These are phyloP conservation scores for Rousettus leschenaultii DNA, from an alignment of 2,113 vertebrate genomes.

Conservation along the genomic window DNA sequence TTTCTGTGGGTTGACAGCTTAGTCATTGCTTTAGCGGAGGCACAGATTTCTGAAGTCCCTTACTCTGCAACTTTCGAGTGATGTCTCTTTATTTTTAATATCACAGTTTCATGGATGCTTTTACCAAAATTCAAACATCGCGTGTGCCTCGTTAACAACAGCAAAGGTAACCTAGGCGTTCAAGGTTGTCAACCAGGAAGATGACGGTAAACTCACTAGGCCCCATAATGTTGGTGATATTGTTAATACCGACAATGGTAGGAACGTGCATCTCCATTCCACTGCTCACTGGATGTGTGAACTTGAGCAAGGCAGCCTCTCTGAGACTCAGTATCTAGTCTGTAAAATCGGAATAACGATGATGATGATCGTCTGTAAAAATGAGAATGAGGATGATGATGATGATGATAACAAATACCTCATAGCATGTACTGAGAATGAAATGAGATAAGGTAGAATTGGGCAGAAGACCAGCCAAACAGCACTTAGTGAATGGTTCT, in stretches of 20 bases:
- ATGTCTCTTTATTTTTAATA: conserved; percentile 9
- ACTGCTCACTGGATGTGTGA: neutral
- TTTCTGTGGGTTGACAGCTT: conserved; percentile 22
- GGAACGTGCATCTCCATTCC: neutral
- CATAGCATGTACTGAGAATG: neutral
- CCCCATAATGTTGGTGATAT: neutral
- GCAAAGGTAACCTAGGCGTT: conserved; percentile 22
- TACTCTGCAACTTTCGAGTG: neutral
- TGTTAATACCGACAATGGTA: conserved; percentile 3
- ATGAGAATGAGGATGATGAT: neutral
- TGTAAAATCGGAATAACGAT: conserved; percentile 9
- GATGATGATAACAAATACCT: neutral
- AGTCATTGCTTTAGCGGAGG: conserved; percentile 6
- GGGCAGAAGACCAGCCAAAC: neutral
- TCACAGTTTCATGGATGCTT: neutral
- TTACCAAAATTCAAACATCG: neutral
- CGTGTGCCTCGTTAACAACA: neutral
- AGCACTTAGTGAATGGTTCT: neutral
- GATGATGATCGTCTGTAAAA: neutral
- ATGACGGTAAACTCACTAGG: neutral
- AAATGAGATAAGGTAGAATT: conserved; percentile 4
- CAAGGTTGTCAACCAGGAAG: neutral
- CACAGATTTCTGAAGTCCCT: neutral
- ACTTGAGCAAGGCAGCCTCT: neutral
- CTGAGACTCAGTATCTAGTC: conserved; percentile 17